Conservation (phyloP, 2,797 vertebrate genomes). For the Phalanger gymnotis region DNA sequence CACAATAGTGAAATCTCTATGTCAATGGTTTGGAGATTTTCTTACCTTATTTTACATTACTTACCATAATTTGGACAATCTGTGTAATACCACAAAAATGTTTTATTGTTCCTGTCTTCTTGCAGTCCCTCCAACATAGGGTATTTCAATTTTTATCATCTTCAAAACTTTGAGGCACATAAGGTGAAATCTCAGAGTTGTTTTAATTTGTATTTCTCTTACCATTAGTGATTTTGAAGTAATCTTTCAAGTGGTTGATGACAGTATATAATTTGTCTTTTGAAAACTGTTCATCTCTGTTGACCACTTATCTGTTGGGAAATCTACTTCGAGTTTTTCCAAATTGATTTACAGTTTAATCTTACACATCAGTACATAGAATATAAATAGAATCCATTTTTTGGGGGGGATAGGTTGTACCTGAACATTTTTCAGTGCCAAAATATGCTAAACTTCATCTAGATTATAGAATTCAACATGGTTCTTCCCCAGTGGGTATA, state of each 20-base stretch:
- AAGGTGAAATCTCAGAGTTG: background rate
- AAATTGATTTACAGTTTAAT: background rate
- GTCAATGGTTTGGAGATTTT: background rate
- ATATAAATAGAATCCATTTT: background rate
- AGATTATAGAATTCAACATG: slow-evolving; percentile 33
- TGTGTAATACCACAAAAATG: background rate
- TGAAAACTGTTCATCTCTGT: background rate
- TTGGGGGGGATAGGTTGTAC: slow-evolving; percentile 20
- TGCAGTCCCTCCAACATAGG: background rate
- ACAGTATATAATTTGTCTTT: background rate
- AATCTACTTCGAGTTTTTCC: slow-evolving; percentile 16
- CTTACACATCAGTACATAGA: slow-evolving; percentile 4
- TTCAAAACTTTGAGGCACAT: background rate
- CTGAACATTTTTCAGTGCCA: slow-evolving; percentile 7
- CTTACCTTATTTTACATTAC: background rate
- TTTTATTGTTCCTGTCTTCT: background rate
- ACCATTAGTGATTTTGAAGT: background rate
- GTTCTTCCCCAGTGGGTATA: background rate
- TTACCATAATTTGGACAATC: background rate
- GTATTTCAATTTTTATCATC: background rate
- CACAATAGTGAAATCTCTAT: background rate
- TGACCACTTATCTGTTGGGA: background rate
- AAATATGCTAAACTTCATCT: slow-evolving; percentile 14
- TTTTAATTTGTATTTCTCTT: background rate
- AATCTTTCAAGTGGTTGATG: background rate